A percentile compares a stretch with the other conserved stretches of the same genome.
These are phyloP conservation scores for Arenaria interpres DNA, from an alignment of 2,113 vertebrate species.

Conservation along the genomic window DNA sequence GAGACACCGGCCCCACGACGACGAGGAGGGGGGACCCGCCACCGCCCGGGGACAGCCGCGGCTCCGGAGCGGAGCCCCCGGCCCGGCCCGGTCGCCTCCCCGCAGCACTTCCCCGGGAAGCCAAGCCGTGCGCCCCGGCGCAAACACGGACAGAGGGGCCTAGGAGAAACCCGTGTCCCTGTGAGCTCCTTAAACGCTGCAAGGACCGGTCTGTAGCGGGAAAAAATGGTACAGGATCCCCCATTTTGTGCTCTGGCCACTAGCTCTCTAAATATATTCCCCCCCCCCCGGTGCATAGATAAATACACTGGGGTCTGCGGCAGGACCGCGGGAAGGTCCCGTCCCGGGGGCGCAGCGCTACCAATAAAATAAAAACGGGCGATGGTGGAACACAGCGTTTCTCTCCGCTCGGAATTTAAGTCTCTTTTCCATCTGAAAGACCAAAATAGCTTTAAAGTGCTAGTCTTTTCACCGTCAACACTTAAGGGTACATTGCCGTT, in stretches of 20 bases:
- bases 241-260: background rate
- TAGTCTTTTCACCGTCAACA: background rate
- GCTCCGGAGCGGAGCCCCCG: background rate
- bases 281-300: background rate
- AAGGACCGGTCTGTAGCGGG: accelerated
- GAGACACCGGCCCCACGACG: background rate
- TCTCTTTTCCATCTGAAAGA: background rate
- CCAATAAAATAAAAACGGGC: background rate
- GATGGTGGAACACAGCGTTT: background rate
- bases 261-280: background rate
- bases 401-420: background rate
- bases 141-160: background rate
- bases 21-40: background rate
- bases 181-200: background rate
- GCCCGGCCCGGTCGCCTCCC: background rate
- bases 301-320: background rate
- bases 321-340: background rate
- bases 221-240: background rate
- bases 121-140: background rate
- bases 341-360: background rate
- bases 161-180: background rate
- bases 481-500: background rate
- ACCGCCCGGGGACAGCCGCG: background rate
- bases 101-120: background rate
- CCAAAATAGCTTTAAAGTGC: background rate